Evolutionary conservation across 2,888 invertebrate genomes (phyloP), one percentile per base, ranked within the genome.

Genomic region (Nomada flava): DNA sequence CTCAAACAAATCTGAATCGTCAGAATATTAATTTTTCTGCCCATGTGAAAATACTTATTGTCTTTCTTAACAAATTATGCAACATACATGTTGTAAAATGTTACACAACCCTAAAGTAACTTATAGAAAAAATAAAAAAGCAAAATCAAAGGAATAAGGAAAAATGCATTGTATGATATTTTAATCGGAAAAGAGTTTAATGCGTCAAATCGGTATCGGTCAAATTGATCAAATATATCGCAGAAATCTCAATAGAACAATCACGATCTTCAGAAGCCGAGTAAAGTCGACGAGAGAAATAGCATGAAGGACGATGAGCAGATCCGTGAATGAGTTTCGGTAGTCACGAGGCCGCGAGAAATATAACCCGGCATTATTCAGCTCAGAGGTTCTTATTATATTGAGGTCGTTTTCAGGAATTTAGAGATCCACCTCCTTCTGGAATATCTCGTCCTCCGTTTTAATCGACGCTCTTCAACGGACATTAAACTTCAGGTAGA

Each of bases 311-410:
- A 71, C 65, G 59, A 63, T 60, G 68, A 57, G 64, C 44, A 68
- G 53, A 60, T 72, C 69, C 57, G 57, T 55, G 78, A 83, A 81
- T 67, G 85, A 85, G 65, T 83, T 85, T 87, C 75, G 76, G 62
- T 44, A 62, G 64, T 64, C 70, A 76, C 80, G 83, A 81, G 84
- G 79, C 78, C 82, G 57, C 55, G 71, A 86, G 85, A 91, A 90
- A 91, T 91, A 91, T 91, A 87, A 84, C 87, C 87, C 71, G 73
- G 76, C 88, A 92, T 92, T 91, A 92, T 88, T 91, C 91, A 91
- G 87, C 85, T 85, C 86, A 83, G 84, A 89, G 89, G 91, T 91
- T 90, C 91, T 92, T 91, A 91, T 91, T 91, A 91, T 89, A 90
- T 91, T 89, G 81, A 87, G 84, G 85, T 88, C 86, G 84, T 90